Conservation (phyloP, 2,113 vertebrate species). For the Thunnus maccoyii region DNA sequence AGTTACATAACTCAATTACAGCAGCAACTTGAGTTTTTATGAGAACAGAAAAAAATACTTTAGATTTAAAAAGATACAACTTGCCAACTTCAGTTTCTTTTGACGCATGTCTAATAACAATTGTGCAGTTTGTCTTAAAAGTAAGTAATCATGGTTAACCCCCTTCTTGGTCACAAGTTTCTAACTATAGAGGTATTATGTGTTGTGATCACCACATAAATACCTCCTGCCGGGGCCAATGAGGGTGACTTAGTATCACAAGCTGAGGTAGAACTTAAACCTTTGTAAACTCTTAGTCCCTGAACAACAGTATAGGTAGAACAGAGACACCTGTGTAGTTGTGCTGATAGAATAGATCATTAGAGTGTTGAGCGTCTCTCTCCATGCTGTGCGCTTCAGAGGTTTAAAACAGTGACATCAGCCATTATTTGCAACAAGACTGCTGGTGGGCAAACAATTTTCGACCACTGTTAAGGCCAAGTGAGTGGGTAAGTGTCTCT, state of each 20-base stretch:
- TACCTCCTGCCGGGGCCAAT: background rate
- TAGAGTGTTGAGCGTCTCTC: constrained; percentile 7
- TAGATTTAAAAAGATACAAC: constrained; percentile 5
- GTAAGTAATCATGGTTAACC: background rate
- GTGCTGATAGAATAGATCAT: constrained; percentile 13
- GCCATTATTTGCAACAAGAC: constrained; percentile 12
- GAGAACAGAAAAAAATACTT: background rate
- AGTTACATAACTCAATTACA: background rate
- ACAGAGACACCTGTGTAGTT: background rate
- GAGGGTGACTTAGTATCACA: background rate
- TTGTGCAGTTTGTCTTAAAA: background rate
- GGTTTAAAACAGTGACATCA: constrained; percentile 16
- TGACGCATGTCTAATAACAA: background rate
- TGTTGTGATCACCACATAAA: background rate
- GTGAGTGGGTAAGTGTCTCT: constrained; percentile 13
- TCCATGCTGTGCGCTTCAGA: constrained; percentile 24
- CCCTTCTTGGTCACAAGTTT: background rate
- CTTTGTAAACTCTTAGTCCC: constrained; percentile 28
- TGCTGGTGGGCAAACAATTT: constrained; percentile 5
- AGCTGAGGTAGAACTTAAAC: constrained; percentile 56
- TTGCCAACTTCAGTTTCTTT: background rate
- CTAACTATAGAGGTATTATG: background rate
- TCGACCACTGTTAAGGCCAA: background rate
- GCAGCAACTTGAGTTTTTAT: background rate
- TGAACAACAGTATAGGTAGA: constrained; percentile 2